These are phyloP conservation scores for Crotophaga sulcirostris DNA, from an alignment of 2,113 vertebrate genomes.

Conservation along the genomic window DNA sequence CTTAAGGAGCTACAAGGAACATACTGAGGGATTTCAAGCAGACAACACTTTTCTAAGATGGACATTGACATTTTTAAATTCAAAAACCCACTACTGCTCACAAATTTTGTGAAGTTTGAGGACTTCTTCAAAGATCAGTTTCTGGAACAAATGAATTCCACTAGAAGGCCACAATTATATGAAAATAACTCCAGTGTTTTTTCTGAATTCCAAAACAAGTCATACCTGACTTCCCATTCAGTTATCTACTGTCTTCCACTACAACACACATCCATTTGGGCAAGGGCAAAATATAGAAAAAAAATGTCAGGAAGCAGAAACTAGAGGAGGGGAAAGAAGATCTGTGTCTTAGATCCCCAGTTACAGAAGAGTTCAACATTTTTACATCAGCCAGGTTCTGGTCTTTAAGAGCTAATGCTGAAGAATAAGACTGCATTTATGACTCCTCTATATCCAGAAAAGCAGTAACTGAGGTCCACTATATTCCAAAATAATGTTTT, in stretches of 20 bases:
- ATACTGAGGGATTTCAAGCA: background rate
- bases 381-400: background rate
- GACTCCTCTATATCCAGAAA: background rate
- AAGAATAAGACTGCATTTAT: background rate
- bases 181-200: background rate
- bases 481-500: background rate
- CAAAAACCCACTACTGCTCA: background rate
- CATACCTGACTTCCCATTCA: background rate
- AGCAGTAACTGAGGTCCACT: background rate
- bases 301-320: background rate
- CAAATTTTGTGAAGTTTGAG: background rate
- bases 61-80: background rate
- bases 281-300: background rate
- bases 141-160: background rate
- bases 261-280: background rate
- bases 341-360: background rate
- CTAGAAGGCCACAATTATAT: background rate
- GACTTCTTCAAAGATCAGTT: background rate
- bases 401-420: background rate
- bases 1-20: background rate
- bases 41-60: background rate
- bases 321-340: background rate
- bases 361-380: background rate
- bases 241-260: background rate
- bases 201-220: background rate